Conservation (phyloP, 2,113 vertebrate genomes). For the Zosterops hypoxanthus region DNA sequence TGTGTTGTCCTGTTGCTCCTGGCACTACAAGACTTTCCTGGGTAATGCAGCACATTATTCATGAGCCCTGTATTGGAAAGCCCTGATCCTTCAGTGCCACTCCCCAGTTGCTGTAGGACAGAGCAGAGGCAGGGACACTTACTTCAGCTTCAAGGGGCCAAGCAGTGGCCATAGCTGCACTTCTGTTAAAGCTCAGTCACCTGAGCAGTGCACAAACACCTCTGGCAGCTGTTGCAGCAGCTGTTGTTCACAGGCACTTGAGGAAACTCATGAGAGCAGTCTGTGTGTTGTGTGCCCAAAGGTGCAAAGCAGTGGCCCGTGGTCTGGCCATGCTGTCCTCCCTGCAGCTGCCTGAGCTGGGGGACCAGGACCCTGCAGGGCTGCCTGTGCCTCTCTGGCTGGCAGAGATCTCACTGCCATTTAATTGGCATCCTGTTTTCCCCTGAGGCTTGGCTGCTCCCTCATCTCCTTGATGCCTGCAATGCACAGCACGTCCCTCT, state of each 20-base stretch:
- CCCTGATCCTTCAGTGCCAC: rapidly evolving
- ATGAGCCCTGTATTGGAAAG: background rate
- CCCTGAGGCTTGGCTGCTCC: rapidly evolving
- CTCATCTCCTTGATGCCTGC: background rate
- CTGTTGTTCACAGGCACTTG: background rate
- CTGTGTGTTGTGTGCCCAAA: rapidly evolving
- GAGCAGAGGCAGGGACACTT: background rate
- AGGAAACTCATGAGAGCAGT: rapidly evolving
- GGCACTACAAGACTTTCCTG: background rate
- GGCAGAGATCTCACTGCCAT: background rate
- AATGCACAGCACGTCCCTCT: background rate
- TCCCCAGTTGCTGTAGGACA: background rate
- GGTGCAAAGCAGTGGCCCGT: background rate
- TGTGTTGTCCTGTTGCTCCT: background rate
- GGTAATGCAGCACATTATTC: rapidly evolving
- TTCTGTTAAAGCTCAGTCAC: rapidly evolving
- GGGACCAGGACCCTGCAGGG: background rate
- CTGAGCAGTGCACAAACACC: background rate
- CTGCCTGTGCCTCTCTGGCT: background rate
- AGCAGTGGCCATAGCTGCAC: background rate
- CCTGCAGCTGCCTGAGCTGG: background rate
- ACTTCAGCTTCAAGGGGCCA: rapidly evolving
- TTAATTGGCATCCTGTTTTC: background rate
- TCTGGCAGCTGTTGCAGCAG: background rate
- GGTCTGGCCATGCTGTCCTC: background rate